Percentiles rank a stretch among this genome's conserved stretches.
Conservation (phyloP, 2,113 vertebrate species). For the Nipponia nippon region DNA sequence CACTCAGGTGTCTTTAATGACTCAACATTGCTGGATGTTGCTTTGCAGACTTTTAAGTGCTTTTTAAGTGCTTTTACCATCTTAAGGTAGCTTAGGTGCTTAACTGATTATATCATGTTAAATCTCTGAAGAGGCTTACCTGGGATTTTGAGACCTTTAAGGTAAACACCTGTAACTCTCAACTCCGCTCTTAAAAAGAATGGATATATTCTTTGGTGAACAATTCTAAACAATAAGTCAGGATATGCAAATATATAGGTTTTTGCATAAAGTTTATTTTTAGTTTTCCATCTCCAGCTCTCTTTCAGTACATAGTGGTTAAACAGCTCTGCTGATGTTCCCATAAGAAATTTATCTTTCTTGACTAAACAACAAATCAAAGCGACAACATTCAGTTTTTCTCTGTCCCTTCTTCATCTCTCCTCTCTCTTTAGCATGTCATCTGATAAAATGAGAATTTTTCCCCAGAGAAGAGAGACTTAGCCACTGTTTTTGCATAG, state of each 20-base stretch:
- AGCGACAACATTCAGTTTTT: background rate
- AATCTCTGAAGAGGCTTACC: background rate
- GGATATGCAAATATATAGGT: background rate
- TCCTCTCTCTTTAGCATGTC: background rate
- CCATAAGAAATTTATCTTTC: background rate
- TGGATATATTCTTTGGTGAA: background rate
- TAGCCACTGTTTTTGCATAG: background rate
- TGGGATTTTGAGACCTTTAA: slow-evolving; percentile 1
- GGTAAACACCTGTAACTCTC: background rate
- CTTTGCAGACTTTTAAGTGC: background rate
- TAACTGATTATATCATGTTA: background rate
- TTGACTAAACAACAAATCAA: background rate
- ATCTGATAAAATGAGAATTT: background rate
- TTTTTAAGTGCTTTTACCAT: slow-evolving; percentile 17
- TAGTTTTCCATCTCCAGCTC: background rate
- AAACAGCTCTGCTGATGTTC: background rate
- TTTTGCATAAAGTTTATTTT: background rate
- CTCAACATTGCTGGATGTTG: background rate
- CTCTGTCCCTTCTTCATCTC: background rate
- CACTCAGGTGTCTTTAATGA: background rate
- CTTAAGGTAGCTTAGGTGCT: slow-evolving; percentile 3
- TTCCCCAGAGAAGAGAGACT: background rate
- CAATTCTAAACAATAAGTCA: background rate
- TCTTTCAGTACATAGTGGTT: background rate
- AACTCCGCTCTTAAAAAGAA: background rate